phyloP scores from a whole-genome alignment of 2,113 vertebrate genomes.

The Bathybates hornii region DNA sequence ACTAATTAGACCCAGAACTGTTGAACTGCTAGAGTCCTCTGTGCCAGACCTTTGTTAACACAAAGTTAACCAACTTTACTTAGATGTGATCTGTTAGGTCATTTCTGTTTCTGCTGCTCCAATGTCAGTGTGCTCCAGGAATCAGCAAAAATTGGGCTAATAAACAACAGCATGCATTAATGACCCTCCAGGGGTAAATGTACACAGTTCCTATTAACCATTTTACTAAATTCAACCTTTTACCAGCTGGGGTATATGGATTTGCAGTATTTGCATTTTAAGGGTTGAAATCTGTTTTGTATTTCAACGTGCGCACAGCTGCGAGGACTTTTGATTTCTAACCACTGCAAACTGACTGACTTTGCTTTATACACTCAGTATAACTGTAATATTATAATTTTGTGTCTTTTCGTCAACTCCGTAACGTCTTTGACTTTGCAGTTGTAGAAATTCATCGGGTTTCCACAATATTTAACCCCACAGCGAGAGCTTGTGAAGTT shows the following conservation, averaged over 20 bases:
- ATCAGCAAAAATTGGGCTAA: background rate
- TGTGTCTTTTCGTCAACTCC: background rate
- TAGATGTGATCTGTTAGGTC: background rate
- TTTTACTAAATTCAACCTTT: background rate
- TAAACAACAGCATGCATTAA: background rate
- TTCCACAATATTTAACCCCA: accelerated
- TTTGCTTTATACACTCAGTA: background rate
- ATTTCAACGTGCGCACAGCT: background rate
- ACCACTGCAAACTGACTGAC: background rate
- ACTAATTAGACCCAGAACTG: background rate
- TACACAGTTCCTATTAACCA: background rate
- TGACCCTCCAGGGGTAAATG: background rate
- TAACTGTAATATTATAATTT: background rate
- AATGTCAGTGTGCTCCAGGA: background rate
- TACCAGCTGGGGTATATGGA: background rate
- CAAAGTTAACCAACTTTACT: background rate
- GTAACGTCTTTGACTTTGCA: background rate
- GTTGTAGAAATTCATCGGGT: background rate
- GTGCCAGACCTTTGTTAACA: background rate
- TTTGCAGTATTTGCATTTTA: background rate
- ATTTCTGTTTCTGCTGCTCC: background rate
- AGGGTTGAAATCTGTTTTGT: background rate
- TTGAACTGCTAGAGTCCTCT: background rate
- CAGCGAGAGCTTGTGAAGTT: background rate
- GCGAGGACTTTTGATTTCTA: background rate